Base-by-base conservation (phyloP, 1,140 invertebrate species). In the Hylaeus anthracinus region DNA sequence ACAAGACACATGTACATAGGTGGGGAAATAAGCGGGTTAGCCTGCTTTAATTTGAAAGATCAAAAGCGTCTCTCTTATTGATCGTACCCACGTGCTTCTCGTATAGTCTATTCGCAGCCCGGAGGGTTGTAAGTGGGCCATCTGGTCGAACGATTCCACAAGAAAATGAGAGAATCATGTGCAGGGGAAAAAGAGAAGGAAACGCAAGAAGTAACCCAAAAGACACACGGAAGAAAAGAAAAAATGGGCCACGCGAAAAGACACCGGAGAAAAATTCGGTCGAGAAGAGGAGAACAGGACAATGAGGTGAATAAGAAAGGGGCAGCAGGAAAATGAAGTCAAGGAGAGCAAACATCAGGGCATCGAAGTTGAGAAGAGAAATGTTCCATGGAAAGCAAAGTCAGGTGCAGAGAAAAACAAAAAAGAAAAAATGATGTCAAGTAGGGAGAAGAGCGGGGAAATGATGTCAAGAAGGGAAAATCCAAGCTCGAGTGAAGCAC, bases 1-100 rank as follows among this genome's bases (percentile, higher is more conserved):
- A 48, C n/a, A 15, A 12, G 55, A 37, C 6, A 61, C 26, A 26
- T 26, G 9, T 15, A n/a, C 26, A 41, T 26, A 15, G 5, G 41
- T 10, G 15, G 9, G 48, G 2, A 26, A 51, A n/a, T 43, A 76
- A 82, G 39, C 45, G 84, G 58, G 61, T 71, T 79, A 53, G 76
- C 82, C 73, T 80, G 83, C 61, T 88, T 88, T 81, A 89, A 91
- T 89, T 86, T 82, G 80, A 87, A 88, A 90, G 90, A 90, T 91
- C 90, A 86, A 85, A 81, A 84, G 88, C 88, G 86, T 87, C 84
- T 87, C 86, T 90, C 70, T 90, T 92, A 92, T 92, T 92, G 91
- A 91, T 92, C 91, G 90, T 64, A 84, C 82, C 85, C 91, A 92
- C 91, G 91, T 92, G 92, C 88, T 92, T 81, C 66, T 84, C 75